These are phyloP conservation scores for Nemapogon koenigi DNA, from an alignment of 2,888 invertebrate species.

Conservation along the genomic window DNA sequence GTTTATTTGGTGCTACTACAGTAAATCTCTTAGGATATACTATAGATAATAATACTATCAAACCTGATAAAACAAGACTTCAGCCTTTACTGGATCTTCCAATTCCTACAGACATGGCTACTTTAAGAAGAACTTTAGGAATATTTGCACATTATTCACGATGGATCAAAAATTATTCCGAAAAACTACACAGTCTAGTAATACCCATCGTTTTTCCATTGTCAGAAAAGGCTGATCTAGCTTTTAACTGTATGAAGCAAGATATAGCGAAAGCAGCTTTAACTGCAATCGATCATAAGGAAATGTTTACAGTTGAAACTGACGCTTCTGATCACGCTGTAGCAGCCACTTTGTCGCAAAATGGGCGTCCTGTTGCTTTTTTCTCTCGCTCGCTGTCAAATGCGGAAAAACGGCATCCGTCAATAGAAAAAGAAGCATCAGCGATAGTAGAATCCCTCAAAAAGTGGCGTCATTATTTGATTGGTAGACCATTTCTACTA, in stretches of 20 bases:
- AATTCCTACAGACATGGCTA: neutral
- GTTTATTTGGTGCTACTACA: neutral
- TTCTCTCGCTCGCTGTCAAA: neutral
- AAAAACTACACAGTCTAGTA: neutral
- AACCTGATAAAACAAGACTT: neutral
- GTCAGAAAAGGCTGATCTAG: neutral
- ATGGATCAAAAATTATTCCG: neutral
- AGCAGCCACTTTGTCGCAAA: neutral
- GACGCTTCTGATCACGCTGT: neutral
- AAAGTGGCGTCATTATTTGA: neutral
- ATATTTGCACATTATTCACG: neutral
- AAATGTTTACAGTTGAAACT: neutral
- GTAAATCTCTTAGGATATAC: neutral
- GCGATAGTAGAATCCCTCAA: neutral
- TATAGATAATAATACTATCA: neutral
- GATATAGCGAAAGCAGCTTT: neutral
- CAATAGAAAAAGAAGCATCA: neutral
- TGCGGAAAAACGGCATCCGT: neutral
- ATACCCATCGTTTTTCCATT: neutral
- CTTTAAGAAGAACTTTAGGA: neutral
- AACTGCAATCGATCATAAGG: neutral
- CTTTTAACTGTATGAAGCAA: neutral
- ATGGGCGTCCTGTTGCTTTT: neutral
- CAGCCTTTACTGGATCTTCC: neutral
- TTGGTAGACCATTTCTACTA: constrained; percentile 1